Evolutionary conservation across 2,888 invertebrate genomes (phyloP), one percentile per base, ranked within the genome.

Genomic region (Pasiphila rectangulata): DNA sequence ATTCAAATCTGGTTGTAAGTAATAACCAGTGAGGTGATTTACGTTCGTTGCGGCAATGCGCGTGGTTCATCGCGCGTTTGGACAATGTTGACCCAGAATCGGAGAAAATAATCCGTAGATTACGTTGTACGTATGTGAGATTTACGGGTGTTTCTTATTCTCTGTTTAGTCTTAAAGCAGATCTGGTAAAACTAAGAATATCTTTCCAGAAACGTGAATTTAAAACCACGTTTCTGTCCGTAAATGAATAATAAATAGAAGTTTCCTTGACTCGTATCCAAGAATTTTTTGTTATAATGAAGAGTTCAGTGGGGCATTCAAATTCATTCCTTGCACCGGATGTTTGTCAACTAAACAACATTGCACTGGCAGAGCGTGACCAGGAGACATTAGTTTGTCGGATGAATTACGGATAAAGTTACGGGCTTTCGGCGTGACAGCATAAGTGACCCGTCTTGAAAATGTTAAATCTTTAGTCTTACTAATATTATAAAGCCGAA

Each of bases 1-100:
- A 54, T 54, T 54, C 52, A 57, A 57, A 54, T 51, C 54, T 54
- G 54, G 52, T 53, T 52, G 54, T 54, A 57, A 54, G 54, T 54
- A 57, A 54, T 57, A 54, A 50, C 46, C 42, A 23, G 47, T 20
- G 38, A 29, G 47, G 43, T 54, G 57, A 57, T 57, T 57, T 52
- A 57, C 57, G 57, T 20, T 42, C 24, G 51, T 59, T 66, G 32
- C 32, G 32, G 32, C 32, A 32, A 32, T 32, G 32, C 32, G 32
- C 32, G 32, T 17, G 66, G 73, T 68, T 69, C 74, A 72, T 72
- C 60, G 64, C 59, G 65, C 68, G 70, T 69, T 72, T 72, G 76
- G 76, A 73, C 75, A 73, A 65, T 76, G 75, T 76, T 75, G 75
- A 76, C 76, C 76, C 68, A 75, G 63, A 69, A 72, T 63, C 65